Evolutionary conservation across 2,888 invertebrate species (phyloP).

Genomic region (Rhagium mordax): DNA sequence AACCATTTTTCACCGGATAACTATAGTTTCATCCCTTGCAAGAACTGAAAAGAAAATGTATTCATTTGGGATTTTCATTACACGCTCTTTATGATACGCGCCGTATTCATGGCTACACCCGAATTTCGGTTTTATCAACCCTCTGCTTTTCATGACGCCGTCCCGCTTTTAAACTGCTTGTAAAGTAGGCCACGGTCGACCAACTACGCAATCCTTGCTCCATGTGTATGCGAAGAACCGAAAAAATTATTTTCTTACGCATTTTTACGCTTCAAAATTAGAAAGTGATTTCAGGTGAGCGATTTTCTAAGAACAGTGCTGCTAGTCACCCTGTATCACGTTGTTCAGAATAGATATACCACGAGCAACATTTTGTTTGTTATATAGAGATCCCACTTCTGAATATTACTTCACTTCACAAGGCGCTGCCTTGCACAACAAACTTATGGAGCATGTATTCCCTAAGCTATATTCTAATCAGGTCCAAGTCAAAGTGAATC

Average conservation of each 20-base stretch:
- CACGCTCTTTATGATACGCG: neutral
- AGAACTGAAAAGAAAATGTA: constrained; percentile 9
- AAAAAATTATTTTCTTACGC: neutral
- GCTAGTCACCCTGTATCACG: too few species aligned
- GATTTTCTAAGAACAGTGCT: too few species aligned
- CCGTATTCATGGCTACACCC: constrained; percentile 5
- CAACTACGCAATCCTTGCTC: constrained; percentile 1
- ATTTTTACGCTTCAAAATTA: too few species aligned
- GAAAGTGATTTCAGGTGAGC: too few species aligned
- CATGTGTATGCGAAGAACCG: neutral
- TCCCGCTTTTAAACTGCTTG: constrained; percentile 18
- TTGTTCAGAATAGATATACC: too few species aligned
- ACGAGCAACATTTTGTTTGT: too few species aligned
- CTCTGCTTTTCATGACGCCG: constrained; percentile 5
- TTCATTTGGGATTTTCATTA: constrained; percentile 18
- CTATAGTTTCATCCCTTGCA: neutral
- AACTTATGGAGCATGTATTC: too few species aligned
- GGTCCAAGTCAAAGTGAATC: too few species aligned
- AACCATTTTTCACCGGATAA: neutral
- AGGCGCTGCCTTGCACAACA: too few species aligned
- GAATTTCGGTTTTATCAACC: constrained; percentile 23
- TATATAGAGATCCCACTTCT: too few species aligned
- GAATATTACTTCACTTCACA: too few species aligned
- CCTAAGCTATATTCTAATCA: too few species aligned
- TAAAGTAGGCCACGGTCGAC: constrained; percentile 27